Base-by-base conservation (phyloP, 2,113 vertebrate species). In the Chionodraco myersi region DNA sequence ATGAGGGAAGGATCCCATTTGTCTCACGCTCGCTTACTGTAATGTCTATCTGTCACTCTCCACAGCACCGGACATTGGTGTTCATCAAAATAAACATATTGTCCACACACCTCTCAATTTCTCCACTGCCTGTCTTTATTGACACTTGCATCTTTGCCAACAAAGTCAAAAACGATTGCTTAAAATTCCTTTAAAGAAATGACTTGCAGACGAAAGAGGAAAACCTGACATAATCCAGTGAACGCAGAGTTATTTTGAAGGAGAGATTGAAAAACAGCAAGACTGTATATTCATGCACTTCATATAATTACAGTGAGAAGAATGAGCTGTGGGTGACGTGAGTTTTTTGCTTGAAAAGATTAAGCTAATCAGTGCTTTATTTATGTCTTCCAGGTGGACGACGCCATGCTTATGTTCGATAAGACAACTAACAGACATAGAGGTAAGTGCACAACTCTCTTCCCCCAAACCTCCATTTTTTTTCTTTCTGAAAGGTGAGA, bases 401-500 rank as follows among this genome's bases (percentile, higher is more conserved):
- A 99, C 26, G 97, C 98, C 73, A 99, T 99, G 97, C 97, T 99
- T 80, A 99, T 99, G 98, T 99, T 99, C 82, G 98, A 99, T 93
- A 99, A 99, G 95, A 98, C 98, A 3, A 99, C 98, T 92, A 99
- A 99, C 96, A 97, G 98, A 95, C 98, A 99, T 95, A 96, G 98
- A 99, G 97, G 97, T 99, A 96, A 97, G 97, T 82, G 56, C 59
- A 52, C 48, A 23, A 10, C 41, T 84, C 53, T 61, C 47, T 54
- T 72, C 69, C 41, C 58, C 58, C 18, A 41, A 41, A 41, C 11
- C 1, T 58, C 30, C 64, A 68, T 61, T 23, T 48, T 64, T 64
- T 30, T 13, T 53, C 21, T 87, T 77, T 86, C 64, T 73, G 78
- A 89, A 89, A 90, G 86, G 84, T 90, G 83, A 89, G 87, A 91